phyloP scores from a whole-genome alignment of 2,113 vertebrate species.

The Colinus virginianus region DNA sequence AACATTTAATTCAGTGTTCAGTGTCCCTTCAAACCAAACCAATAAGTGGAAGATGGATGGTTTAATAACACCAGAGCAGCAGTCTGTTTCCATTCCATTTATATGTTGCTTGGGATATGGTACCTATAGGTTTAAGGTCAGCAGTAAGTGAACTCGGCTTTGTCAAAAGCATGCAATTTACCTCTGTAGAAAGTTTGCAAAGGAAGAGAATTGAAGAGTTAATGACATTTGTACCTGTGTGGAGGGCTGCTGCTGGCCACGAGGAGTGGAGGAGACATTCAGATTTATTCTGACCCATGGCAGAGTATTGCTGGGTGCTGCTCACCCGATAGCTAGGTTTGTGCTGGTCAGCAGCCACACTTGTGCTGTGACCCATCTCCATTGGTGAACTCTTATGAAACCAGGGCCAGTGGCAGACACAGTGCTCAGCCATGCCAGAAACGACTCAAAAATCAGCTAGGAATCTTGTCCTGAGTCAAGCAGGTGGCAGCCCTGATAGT shows the following conservation, averaged over 20 bases:
- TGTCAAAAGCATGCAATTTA: background rate
- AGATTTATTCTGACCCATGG: background rate
- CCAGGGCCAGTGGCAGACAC: background rate
- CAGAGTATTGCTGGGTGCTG: background rate
- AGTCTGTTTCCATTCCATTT: background rate
- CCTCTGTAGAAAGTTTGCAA: background rate
- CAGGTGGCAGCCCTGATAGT: background rate
- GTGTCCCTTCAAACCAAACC: background rate
- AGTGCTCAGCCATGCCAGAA: background rate
- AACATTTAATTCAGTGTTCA: background rate
- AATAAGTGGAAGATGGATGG: slow-evolving; percentile 4
- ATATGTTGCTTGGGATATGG: background rate
- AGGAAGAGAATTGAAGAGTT: background rate
- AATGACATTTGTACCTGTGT: background rate
- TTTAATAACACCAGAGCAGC: slow-evolving; percentile 20
- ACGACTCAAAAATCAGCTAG: background rate
- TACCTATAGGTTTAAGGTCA: background rate
- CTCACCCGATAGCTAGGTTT: background rate
- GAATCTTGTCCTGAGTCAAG: background rate
- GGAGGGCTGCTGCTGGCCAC: background rate
- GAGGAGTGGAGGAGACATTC: background rate
- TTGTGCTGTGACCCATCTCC: background rate
- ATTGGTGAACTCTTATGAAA: background rate
- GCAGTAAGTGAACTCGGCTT: background rate
- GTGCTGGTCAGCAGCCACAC: fast-evolving